These are phyloP conservation scores for Mechanitis mazaeus DNA, from an alignment of 2,888 invertebrate genomes.

Conservation along the genomic window DNA sequence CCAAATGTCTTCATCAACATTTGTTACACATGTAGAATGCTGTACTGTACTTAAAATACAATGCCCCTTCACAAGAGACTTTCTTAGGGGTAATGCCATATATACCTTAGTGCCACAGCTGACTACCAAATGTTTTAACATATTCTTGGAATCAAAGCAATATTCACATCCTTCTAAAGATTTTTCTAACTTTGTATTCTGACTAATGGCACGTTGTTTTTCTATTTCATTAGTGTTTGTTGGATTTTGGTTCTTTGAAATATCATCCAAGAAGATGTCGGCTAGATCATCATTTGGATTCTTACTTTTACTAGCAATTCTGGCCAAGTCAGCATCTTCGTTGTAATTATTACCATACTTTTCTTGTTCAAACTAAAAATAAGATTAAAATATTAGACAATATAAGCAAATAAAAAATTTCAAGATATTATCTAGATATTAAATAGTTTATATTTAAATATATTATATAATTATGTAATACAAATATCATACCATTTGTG, in stretches of 20 bases:
- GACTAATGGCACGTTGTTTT: slow-evolving; percentile 80
- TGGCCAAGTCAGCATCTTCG: slow-evolving; percentile 87
- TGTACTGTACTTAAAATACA: slow-evolving; percentile 90
- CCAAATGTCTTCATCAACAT: slow-evolving; percentile 96
- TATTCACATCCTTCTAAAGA: slow-evolving; percentile 87
- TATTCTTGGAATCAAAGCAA: slow-evolving; percentile 88
- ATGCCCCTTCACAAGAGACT: slow-evolving; percentile 90
- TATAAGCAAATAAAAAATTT: too few relatives aligned
- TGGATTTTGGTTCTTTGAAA: slow-evolving; percentile 79
- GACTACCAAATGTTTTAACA: slow-evolving; percentile 90
- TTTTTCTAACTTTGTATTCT: slow-evolving; percentile 82
- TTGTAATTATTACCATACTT: slow-evolving; percentile 88
- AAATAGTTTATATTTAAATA: background rate
- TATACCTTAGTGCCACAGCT: slow-evolving; percentile 89
- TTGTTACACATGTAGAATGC: slow-evolving; percentile 87
- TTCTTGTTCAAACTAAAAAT: slow-evolving; percentile 83
- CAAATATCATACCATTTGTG: slow-evolving; percentile 81
- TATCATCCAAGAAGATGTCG: slow-evolving; percentile 89
- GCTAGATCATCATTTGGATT: slow-evolving; percentile 86
- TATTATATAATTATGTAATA: too few relatives aligned
- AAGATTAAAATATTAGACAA: background rate
- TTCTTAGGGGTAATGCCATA: slow-evolving; percentile 86
- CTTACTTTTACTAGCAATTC: slow-evolving; percentile 81
- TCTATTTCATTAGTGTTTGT: slow-evolving; percentile 79
- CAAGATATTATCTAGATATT: background rate